These are phyloP conservation scores for Balearica regulorum DNA, from an alignment of 2,797 vertebrate species.

Conservation along the genomic window DNA sequence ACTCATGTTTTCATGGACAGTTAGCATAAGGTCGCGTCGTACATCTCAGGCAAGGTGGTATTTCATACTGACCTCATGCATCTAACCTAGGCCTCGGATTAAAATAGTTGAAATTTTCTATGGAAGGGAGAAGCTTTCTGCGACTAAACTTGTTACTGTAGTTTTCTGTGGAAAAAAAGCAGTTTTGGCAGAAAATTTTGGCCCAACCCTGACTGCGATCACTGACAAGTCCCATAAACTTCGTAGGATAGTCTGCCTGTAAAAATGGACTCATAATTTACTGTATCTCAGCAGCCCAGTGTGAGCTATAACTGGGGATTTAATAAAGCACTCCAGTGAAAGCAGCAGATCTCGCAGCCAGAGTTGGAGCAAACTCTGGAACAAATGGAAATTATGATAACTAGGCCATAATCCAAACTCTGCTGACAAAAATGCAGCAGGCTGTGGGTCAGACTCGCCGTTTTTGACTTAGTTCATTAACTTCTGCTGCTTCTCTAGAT, in stretches of 20 bases:
- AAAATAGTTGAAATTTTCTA: not conserved
- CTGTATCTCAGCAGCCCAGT: conserved; percentile 53
- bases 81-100: not conserved
- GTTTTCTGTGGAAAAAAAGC: not conserved
- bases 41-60: not conserved
- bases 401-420: conserved; percentile 59
- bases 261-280: conserved; percentile 39
- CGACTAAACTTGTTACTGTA: not conserved
- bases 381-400: conserved; percentile 65
- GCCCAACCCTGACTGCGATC: not conserved
- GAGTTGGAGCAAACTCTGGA: conserved; percentile 51
- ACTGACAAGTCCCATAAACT: conserved; percentile 41
- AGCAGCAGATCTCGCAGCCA: conserved; percentile 35
- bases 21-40: not conserved
- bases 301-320: conserved; percentile 55
- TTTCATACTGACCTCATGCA: not conserved
- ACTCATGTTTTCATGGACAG: not conserved
- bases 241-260: conserved; percentile 41
- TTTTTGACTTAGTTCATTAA: conserved; percentile 56
- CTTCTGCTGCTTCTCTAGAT: conserved; percentile 26
- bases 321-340: conserved; percentile 53
- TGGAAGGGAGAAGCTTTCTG: not conserved
- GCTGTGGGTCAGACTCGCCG: not conserved
- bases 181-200: conserved; percentile 30
- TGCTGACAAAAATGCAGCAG: conserved; percentile 55